Evolutionary conservation across 2,797 vertebrate species (phyloP).

Genomic region (Geotrypetes seraphini): DNA sequence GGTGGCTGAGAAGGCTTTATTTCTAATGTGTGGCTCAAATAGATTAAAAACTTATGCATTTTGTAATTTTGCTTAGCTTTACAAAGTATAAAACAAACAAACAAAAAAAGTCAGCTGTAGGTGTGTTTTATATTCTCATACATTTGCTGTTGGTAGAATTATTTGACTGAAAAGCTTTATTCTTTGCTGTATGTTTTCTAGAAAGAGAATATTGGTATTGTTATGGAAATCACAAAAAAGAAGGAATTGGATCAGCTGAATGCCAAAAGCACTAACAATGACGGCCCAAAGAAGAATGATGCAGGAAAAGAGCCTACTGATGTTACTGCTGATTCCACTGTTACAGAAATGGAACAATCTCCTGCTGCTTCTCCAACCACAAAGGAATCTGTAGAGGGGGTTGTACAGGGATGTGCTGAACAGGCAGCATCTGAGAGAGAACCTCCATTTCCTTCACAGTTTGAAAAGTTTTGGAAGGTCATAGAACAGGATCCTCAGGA

Average conservation of each 20-base stretch:
- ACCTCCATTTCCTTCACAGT: slow-evolving; percentile 68
- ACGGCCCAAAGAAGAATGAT: slow-evolving; percentile 19
- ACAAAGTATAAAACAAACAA: no score
- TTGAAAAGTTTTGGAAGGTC: slow-evolving; percentile 83
- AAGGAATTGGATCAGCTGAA: slow-evolving; percentile 35
- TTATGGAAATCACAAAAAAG: slow-evolving; percentile 42
- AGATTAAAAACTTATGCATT: no score
- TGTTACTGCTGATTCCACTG: slow-evolving; percentile 57
- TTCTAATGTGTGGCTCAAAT: no score
- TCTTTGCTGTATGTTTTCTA: slow-evolving; percentile 26
- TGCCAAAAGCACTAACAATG: slow-evolving; percentile 17
- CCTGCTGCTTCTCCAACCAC: slow-evolving; percentile 59
- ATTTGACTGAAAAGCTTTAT: no score
- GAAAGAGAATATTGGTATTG: slow-evolving; percentile 1
- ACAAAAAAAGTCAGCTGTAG: no score
- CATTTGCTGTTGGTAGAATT: no score
- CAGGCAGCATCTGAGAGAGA: slow-evolving; percentile 32
- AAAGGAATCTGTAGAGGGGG: slow-evolving; percentile 64
- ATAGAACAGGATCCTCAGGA: slow-evolving; percentile 89
- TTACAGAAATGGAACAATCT: slow-evolving; percentile 54
- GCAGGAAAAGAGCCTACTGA: slow-evolving; percentile 35
- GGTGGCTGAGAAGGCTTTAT: no score
- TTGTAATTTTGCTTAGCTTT: no score
- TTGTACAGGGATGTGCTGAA: slow-evolving; percentile 34
- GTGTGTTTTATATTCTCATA: no score